Evolutionary conservation across 2,797 vertebrate species (phyloP), one percentile per base, ranked within the genome.

Genomic region (Diplodus sargus): DNA sequence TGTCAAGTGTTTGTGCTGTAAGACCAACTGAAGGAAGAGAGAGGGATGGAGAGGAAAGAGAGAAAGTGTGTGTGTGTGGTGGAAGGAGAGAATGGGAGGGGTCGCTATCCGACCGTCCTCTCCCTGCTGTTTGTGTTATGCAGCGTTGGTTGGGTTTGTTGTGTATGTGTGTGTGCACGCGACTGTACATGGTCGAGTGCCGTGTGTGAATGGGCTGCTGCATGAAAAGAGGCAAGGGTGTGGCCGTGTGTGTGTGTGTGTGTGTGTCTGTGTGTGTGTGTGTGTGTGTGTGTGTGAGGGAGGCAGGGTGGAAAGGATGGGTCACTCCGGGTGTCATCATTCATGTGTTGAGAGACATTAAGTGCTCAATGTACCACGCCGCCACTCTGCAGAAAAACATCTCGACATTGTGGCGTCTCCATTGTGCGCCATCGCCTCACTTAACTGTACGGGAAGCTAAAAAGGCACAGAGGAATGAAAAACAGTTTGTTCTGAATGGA

Each of bases 1-100:
- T 88, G 88, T 87, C 53, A 79, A 84, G 82, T 85, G 83, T 91
- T 92, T 92, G 90, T 92, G 82, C 76, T 47, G 60, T 70, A 87
- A 84, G 71, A 88, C 85, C 76, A 90, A 91, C 83, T 49, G 81
- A 80, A 84, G 76, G 82, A 80, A 76, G 81, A 83, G 67, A 78
- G 74, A 43, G 70, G 73, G 79, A 69, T 68, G 79, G 53, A 60
- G 76, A 49, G 70, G 61, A 25, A 45, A 48, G 53, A 43, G 42
- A 68, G 12, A 39, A 20, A 18, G 52, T 8, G 51, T 17, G 59
- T 34, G 61, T 45, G 64, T 59, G 67, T 42, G 74, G 48, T 3
- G 4, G 12, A 53, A 43, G 57, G 45, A 78, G 47, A 84, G 30
- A 74, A 71, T 59, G 54, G 34, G 73, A 72, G 63, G 76, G 70